Evolutionary conservation across 2,888 invertebrate genomes (phyloP), one percentile per base, ranked within the genome.

Genomic region (Resseliella maxima): DNA sequence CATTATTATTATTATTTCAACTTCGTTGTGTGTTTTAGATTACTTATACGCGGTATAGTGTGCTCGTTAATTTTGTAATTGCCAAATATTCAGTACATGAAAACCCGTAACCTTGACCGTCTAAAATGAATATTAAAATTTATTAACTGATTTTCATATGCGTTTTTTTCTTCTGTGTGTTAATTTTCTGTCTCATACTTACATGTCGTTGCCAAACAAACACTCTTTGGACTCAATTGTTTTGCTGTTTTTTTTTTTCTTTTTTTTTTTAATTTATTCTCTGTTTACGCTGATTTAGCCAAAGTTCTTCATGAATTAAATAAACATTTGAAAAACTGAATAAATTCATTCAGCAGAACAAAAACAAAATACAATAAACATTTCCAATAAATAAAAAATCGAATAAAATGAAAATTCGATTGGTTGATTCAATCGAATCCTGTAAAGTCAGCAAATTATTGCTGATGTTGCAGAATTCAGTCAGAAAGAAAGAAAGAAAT

Each of bases 41-140:
- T 72, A 72, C 31, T 72, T 31, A 72, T 72, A 18, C 59, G 59
- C 59, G 72, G 31, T 31, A 27, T 72, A 59, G 35, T 83, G 36
- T 38, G 83, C n/a, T 83, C 38, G 83, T 83, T 83, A 83, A 38
- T 83, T 83, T 83, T 83, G 38, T 83, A 83, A 83, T 83, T 83
- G 38, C 83, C 83, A 83, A 83, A 83, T 83, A 83, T 83, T 83
- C 83, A 50, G 18, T 83, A 83, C 83, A 83, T 83, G 24, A 83
- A 38, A 83, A 83, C n/a, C 36, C 83, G 83, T 83, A 83, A 83
- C 83, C 83, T 83, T 83, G 83, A 83, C 83, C 83, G 83, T 83
- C 83, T 83, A 83, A 83, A 83, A 83, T 83, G 83, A 83, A 83
- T 83, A 83, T 38, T 83, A 83, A 83, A 83, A 38, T 83, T 36